These are phyloP conservation scores for Alaudala cheleensis DNA, from an alignment of 2,113 vertebrate genomes.

Conservation along the genomic window DNA sequence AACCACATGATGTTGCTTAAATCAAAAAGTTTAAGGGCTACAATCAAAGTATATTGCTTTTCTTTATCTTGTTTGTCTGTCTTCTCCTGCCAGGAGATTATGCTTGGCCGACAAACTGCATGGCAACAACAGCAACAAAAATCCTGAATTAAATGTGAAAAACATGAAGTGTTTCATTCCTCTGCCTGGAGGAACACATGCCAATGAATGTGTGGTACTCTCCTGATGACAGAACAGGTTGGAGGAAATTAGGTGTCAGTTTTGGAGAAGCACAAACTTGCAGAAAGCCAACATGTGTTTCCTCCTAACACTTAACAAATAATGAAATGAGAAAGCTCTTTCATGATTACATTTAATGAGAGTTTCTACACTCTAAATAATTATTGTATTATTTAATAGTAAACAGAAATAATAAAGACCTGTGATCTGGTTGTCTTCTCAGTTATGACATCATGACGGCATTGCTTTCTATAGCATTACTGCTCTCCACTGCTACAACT, in stretches of 20 bases:
- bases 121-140: constrained; percentile 14
- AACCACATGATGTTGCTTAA: constrained; percentile 1
- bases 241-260: not conserved
- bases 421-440: not conserved
- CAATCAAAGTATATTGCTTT: constrained; percentile 13
- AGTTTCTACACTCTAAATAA: not conserved
- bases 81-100: constrained; percentile 18
- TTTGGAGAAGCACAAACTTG: not conserved
- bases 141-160: constrained; percentile 18
- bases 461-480: not conserved
- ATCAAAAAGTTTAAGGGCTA: constrained; percentile 50
- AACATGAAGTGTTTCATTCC: not conserved
- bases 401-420: not conserved
- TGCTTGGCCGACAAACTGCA: not conserved
- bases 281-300: not conserved
- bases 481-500: not conserved
- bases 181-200: not conserved
- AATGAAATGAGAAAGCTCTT: not conserved
- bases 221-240: not conserved
- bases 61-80: constrained; percentile 42
- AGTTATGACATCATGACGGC: not conserved
- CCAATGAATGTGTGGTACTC: not conserved
- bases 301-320: not conserved
- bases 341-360: not conserved
- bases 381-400: not conserved